Conservation (phyloP, 1,140 invertebrate genomes). For the Drosophila sucinea region DNA sequence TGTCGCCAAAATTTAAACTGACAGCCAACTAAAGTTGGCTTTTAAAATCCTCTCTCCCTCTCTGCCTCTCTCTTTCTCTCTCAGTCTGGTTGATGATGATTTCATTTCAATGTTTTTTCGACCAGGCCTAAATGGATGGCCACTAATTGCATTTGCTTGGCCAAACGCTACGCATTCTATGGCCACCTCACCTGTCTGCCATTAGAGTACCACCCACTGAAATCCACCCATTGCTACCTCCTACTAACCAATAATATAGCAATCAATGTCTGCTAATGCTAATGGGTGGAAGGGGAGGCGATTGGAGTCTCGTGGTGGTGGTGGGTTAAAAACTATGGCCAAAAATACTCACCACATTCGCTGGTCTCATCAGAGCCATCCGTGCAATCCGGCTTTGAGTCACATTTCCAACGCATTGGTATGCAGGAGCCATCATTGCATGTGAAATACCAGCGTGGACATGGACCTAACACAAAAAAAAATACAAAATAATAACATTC, state of each 20-base stretch:
- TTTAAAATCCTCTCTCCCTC: conserved; percentile 26
- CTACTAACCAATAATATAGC: conserved; percentile 70
- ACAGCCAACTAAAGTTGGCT: conserved; percentile 22
- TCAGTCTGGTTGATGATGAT: conserved; percentile 1
- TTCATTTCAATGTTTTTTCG: conserved; percentile 36
- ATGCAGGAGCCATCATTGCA: conserved; percentile 87
- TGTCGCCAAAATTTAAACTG: conserved; percentile 17
- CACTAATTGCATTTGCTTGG: conserved; percentile 75
- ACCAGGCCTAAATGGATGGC: conserved; percentile 36
- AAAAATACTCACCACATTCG: conserved; percentile 84
- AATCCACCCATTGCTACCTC: conserved; percentile 47
- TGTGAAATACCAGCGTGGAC: conserved; percentile 84
- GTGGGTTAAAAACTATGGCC: not conserved
- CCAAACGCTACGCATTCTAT: conserved; percentile 38
- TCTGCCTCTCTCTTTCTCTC: too few species aligned
- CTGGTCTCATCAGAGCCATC: conserved; percentile 88
- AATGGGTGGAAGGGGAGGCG: not conserved
- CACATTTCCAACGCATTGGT: conserved; percentile 86
- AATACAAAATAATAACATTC: conserved; percentile 12
- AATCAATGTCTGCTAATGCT: conserved; percentile 63
- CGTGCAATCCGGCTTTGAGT: conserved; percentile 86
- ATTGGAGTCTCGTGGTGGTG: too few species aligned
- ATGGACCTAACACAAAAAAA: conserved; percentile 54
- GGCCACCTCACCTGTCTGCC: conserved; percentile 53
- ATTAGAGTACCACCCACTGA: conserved; percentile 56